Percentiles rank a stretch among this genome's conserved stretches.
phyloP scores from a whole-genome alignment of 2,113 vertebrate species.

The Lathamus discolor region DNA sequence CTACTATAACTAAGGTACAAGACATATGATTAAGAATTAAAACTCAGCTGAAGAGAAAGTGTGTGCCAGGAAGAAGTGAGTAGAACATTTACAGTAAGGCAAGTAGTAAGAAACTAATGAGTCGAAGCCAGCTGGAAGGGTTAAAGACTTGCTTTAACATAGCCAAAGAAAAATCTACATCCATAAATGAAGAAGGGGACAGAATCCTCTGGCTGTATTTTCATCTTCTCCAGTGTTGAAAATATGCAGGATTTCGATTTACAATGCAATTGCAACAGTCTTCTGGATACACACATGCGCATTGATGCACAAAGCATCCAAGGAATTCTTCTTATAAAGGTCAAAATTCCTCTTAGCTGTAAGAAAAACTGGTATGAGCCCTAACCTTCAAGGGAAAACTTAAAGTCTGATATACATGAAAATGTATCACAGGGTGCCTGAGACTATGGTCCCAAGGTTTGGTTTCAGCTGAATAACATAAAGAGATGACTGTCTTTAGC shows the following conservation, averaged over 20 bases:
- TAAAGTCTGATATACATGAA: background rate
- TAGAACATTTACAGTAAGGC: background rate
- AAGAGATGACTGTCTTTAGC: background rate
- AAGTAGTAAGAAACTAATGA: conserved; percentile 1
- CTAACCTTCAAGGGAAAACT: background rate
- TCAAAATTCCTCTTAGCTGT: background rate
- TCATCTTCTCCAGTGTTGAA: background rate
- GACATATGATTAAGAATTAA: conserved; percentile 16
- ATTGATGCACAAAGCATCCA: background rate
- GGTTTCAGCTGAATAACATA: background rate
- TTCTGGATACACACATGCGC: background rate
- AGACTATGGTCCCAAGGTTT: background rate
- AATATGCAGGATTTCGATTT: background rate
- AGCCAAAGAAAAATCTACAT: background rate
- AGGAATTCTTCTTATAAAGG: background rate
- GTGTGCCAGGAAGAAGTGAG: background rate
- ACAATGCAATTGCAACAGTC: background rate
- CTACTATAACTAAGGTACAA: background rate
- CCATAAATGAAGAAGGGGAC: background rate
- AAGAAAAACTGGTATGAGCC: background rate
- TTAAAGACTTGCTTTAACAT: background rate
- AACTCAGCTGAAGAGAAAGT: background rate
- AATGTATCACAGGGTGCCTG: background rate
- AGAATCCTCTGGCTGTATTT: background rate
- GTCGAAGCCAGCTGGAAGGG: background rate